Conservation (phyloP, 2,888 invertebrate species). For the Ophioninae sp. region DNA sequence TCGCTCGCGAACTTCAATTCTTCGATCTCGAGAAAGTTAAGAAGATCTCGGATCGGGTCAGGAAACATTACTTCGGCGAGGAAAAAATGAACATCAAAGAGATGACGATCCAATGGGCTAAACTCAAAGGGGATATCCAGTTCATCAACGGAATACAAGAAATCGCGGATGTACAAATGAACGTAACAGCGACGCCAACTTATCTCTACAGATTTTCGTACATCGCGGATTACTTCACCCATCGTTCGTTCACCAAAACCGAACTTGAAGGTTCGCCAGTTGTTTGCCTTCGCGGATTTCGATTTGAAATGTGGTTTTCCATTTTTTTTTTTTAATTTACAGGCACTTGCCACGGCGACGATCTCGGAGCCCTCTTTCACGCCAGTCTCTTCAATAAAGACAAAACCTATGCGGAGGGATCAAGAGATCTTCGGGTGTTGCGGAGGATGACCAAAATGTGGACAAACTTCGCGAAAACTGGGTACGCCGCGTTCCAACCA, state of each 20-base stretch:
- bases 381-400: conserved; percentile 59
- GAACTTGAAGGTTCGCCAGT: conserved; percentile 6
- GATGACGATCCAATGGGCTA: conserved; percentile 80
- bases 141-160: conserved; percentile 81
- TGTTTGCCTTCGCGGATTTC: neutral
- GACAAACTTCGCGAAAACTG: conserved; percentile 75
- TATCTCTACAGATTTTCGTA: conserved; percentile 85
- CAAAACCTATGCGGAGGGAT: conserved; percentile 58
- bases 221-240: conserved; percentile 52
- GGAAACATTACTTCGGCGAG: conserved; percentile 82
- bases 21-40: conserved; percentile 68
- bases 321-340: conserved; percentile 51
- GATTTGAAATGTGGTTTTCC: neutral
- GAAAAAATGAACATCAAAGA: conserved; percentile 72
- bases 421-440: conserved; percentile 68
- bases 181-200: conserved; percentile 79
- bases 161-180: conserved; percentile 79
- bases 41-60: conserved; percentile 77
- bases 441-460: conserved; percentile 72
- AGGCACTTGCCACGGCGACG: conserved; percentile 85
- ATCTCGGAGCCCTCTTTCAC: conserved; percentile 84
- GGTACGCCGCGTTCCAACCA: conserved; percentile 62
- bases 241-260: conserved; percentile 4
- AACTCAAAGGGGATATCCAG: conserved; percentile 83
- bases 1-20: conserved; percentile 78